Evolutionary conservation across 2,888 invertebrate species (phyloP).

Genomic region (Harpagoxenus sublaevis): DNA sequence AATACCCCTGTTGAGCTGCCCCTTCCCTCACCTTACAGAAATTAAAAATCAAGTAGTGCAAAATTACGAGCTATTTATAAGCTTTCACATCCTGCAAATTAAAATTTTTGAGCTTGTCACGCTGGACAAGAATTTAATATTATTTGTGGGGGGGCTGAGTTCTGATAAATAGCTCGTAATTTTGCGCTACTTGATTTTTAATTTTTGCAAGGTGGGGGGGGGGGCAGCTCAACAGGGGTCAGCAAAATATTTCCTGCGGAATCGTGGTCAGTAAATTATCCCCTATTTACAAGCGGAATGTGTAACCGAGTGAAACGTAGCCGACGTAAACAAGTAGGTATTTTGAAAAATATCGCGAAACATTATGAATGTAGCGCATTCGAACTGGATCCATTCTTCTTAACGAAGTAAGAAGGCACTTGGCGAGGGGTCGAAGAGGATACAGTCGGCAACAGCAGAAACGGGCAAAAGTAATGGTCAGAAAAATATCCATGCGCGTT

Average conservation of each 20-base stretch:
- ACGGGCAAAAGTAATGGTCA: conserved; percentile 73
- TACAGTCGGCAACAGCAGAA: conserved; percentile 40
- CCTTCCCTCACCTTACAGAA: too few relatives aligned
- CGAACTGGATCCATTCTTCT: conserved; percentile 50
- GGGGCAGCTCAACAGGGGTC: too few relatives aligned
- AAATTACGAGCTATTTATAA: too few relatives aligned
- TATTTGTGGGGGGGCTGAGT: too few relatives aligned
- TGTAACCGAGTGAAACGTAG: conserved; percentile 51
- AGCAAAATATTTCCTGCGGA: conserved; percentile 4
- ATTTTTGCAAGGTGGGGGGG: too few relatives aligned
- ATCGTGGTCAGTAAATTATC: conserved; percentile 45
- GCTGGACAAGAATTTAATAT: too few relatives aligned
- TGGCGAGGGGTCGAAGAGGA: conserved; percentile 38
- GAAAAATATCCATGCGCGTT: conserved; percentile 78
- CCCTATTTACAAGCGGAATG: conserved; percentile 62
- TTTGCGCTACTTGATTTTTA: too few relatives aligned
- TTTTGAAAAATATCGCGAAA: conserved; percentile 50
- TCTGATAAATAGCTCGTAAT: too few relatives aligned
- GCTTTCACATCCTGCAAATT: too few relatives aligned
- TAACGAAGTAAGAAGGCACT: conserved; percentile 50
- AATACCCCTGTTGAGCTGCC: too few relatives aligned
- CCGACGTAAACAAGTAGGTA: conserved; percentile 62
- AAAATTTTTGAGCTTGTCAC: too few relatives aligned
- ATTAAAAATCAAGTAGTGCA: too few relatives aligned
- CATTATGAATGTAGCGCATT: conserved; percentile 68